Base-by-base conservation (phyloP, 2,113 vertebrate species). In the Microcebus griseorufus region DNA sequence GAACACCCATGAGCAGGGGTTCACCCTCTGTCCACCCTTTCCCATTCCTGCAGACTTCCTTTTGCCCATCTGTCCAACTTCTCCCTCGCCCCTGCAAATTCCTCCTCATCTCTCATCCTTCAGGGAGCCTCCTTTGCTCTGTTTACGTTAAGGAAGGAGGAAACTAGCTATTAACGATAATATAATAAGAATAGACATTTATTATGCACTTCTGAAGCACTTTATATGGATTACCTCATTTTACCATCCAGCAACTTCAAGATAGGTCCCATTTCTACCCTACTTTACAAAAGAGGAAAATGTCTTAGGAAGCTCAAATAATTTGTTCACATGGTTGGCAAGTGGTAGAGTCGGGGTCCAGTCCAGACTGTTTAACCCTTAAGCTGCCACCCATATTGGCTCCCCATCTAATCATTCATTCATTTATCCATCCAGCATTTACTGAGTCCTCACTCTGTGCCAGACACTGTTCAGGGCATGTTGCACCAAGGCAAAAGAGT, bases 311-410 rank as follows among this genome's bases (percentile, higher is more conserved):
- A 90, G 34, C 13, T 22, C 23, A 22, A 22, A 20, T 53, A 55
- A 58, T 25, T 76, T 88, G 60, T 25, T 20, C 27, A 51, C 23
- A 34, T 0, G 22, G 22, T 11, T 48, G 80, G n/a, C n/a, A 86
- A 65, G 70, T 14, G 9, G 27, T 9, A 23, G 37, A 62, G 5
- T 1, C 58, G n/a, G 64, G 18, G 22, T n/a, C 84, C 79, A 72
- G 7, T 9, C 6, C 53, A 65, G 34, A 39, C 27, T 1, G 9
- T 65, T 27, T 79, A 91, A 6, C 55, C 37, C 48, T n/a, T 60
- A 60, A 48, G 14, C 45, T 18, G 32, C 42, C 1, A 0, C 32
- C 34, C 1, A 0, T 5, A 2, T 7, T 32, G 10, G 62, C 70
- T 88, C 12, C 39, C 69, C 58, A 79, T 7, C 22, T 13, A 3